Percentiles rank a stretch among this genome's conserved stretches.
Evolutionary conservation across 2,113 vertebrate species (phyloP).

Genomic region (Apteryx mantelli): DNA sequence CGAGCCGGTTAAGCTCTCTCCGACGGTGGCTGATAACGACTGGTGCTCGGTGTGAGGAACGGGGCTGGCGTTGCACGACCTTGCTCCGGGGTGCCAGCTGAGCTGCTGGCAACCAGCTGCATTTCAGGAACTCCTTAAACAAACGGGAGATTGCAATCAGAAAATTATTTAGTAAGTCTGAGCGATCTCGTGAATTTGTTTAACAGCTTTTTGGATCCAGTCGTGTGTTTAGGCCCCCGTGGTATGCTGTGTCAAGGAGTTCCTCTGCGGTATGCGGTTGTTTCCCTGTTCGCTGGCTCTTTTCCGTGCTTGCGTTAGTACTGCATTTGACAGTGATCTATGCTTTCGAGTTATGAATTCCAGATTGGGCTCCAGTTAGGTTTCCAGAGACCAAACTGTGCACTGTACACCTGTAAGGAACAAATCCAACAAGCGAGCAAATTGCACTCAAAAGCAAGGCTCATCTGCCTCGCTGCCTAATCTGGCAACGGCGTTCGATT

Average conservation of each 20-base stretch:
- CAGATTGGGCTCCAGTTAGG: neutral
- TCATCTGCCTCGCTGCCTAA: no score
- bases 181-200: neutral
- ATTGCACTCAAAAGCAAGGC: neutral
- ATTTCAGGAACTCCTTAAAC: no score
- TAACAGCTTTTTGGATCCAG: neutral
- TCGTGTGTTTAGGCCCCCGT: neutral
- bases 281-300: neutral
- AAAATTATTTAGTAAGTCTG: neutral
- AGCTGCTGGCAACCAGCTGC: no score
- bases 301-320: neutral
- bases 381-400: neutral
- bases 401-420: neutral
- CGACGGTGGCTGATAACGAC: no score
- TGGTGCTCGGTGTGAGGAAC: no score
- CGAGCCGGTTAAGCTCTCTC: no score
- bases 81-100: neutral
- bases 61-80: no score
- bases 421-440: neutral
- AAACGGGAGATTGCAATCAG: neutral
- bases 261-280: accelerated
- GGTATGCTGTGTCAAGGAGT: neutral
- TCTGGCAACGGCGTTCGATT: no score
- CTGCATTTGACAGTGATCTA: neutral
- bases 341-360: neutral